These are phyloP conservation scores for Parauchenoglanis punctatus DNA, from an alignment of 2,797 vertebrate species.

Conservation along the genomic window DNA sequence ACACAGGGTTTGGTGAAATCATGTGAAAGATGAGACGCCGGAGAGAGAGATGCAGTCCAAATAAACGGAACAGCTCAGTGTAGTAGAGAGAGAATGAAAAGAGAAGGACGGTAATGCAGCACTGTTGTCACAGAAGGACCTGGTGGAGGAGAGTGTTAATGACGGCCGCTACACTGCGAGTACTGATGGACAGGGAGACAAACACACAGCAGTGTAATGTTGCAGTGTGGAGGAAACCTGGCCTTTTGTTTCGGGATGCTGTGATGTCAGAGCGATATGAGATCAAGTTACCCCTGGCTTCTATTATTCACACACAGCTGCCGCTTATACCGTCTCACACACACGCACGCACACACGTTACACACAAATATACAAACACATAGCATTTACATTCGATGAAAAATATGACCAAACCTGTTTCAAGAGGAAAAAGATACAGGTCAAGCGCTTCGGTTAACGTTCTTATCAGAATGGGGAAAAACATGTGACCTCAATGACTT, in stretches of 20 bases:
- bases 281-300: slow-evolving; percentile 73
- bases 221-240: slow-evolving; percentile 66
- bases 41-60: neutral
- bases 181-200: slow-evolving; percentile 4
- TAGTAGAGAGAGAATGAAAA: slow-evolving; percentile 21
- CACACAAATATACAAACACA: slow-evolving; percentile 20
- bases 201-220: slow-evolving; percentile 8
- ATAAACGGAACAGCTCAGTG: neutral
- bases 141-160: slow-evolving; percentile 33
- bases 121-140: slow-evolving; percentile 23
- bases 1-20: slow-evolving; percentile 6
- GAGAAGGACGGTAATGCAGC: neutral
- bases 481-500: neutral
- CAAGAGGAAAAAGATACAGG: neutral
- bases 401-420: neutral
- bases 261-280: slow-evolving; percentile 64
- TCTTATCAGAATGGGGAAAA: neutral
- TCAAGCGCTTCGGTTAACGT: neutral
- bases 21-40: neutral
- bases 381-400: neutral
- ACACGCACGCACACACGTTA: slow-evolving; percentile 2
- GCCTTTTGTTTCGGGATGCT: slow-evolving; percentile 66
- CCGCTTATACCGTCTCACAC: slow-evolving; percentile 48
- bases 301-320: slow-evolving; percentile 80
- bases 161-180: slow-evolving; percentile 55